A percentile compares a stretch with the other conserved stretches of the same genome.
phyloP scores from a whole-genome alignment of 1,140 invertebrate genomes.

The Drosophila serrata region DNA sequence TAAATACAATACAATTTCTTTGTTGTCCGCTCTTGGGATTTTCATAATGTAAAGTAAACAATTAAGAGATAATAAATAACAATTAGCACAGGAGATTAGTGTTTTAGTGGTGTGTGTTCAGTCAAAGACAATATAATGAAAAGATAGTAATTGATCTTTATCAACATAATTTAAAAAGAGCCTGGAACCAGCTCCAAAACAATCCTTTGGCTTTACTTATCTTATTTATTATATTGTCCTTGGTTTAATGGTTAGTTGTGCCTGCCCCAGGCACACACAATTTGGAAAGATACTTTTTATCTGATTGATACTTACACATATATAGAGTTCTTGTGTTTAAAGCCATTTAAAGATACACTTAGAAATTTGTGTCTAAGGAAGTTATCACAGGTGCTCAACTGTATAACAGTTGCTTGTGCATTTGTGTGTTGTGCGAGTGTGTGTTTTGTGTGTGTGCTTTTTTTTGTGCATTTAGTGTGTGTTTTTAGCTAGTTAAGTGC shows the following conservation, averaged over 20 bases:
- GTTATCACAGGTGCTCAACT: slow-evolving; percentile 57
- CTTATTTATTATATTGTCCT: neutral
- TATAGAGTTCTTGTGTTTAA: slow-evolving; percentile 30
- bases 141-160: too few species aligned
- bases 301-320: slow-evolving; percentile 46
- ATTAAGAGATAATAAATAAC: neutral
- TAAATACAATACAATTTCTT: slow-evolving; percentile 59
- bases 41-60: neutral
- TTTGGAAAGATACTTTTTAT: slow-evolving; percentile 18
- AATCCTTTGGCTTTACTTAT: too few species aligned
- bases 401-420: slow-evolving; percentile 41
- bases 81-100: slow-evolving; percentile 33
- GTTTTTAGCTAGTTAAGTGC: slow-evolving; percentile 43
- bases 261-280: slow-evolving; percentile 11
- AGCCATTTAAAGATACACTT: slow-evolving; percentile 27
- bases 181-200: neutral
- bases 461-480: slow-evolving; percentile 43
- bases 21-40: slow-evolving; percentile 13
- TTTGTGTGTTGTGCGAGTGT: slow-evolving; percentile 32
- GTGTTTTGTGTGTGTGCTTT: slow-evolving; percentile 13
- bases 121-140: neutral
- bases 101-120: neutral
- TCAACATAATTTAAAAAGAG: too few species aligned
- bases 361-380: slow-evolving; percentile 29
- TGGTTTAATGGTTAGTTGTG: slow-evolving; percentile 15